These are phyloP conservation scores for Pristionchus maxplancki DNA, from an alignment of 2,888 invertebrate species.

Conservation along the genomic window DNA sequence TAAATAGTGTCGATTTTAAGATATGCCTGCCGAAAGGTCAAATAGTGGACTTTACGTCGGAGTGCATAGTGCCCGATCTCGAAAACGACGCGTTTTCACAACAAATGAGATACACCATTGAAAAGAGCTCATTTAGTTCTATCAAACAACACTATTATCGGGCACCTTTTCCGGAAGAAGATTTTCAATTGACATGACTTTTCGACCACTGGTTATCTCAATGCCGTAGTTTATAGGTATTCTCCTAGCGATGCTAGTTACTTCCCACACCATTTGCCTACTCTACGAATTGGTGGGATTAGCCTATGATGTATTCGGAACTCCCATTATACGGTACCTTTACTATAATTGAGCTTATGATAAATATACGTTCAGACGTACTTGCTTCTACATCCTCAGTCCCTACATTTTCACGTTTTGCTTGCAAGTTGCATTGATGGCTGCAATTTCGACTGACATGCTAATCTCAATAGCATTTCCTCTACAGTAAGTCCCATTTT, in stretches of 20 bases:
- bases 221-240: too few relatives aligned
- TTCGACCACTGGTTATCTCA: too few relatives aligned
- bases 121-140: too few relatives aligned
- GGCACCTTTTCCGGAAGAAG: too few relatives aligned
- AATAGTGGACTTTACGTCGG: too few relatives aligned
- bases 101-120: too few relatives aligned
- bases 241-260: neutral
- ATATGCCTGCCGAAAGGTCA: too few relatives aligned
- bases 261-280: slow-evolving; percentile 4
- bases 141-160: too few relatives aligned
- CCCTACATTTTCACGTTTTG: slow-evolving; percentile 42
- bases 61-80: too few relatives aligned
- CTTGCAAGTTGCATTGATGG: slow-evolving; percentile 28
- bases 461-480: slow-evolving; percentile 30
- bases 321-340: neutral
- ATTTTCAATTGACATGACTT: neutral
- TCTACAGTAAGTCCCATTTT: neutral
- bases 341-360: neutral
- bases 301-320: neutral
- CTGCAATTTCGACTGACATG: slow-evolving; percentile 42
- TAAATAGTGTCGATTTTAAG: too few relatives aligned
- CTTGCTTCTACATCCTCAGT: slow-evolving; percentile 33
- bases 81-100: too few relatives aligned
- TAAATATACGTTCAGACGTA: neutral
- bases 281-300: slow-evolving; percentile 16